These are phyloP conservation scores for Syrphus vitripennis DNA, from an alignment of 2,888 invertebrate genomes.

Conservation along the genomic window DNA sequence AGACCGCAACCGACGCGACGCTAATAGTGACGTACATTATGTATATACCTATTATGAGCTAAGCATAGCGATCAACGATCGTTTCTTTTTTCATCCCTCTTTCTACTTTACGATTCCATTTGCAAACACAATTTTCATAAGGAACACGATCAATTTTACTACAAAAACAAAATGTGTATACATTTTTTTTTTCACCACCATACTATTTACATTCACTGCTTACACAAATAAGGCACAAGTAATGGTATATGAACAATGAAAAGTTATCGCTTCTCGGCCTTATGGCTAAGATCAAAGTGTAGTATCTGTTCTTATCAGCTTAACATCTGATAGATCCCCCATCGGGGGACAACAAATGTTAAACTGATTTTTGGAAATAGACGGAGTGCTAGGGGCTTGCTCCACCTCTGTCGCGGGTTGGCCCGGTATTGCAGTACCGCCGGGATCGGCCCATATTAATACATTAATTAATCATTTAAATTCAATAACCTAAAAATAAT, in stretches of 20 bases:
- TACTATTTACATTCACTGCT: neutral
- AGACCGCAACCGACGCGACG: too few species aligned
- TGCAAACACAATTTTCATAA: neutral
- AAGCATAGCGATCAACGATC: too few species aligned
- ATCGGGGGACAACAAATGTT: slow-evolving; percentile 83
- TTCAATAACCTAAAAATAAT: too few species aligned
- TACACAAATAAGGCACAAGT: neutral
- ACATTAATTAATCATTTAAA: neutral
- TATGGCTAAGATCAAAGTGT: slow-evolving; percentile 85
- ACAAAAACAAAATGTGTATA: neutral
- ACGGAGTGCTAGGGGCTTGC: slow-evolving; percentile 85
- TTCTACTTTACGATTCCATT: neutral
- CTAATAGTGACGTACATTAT: too few species aligned
- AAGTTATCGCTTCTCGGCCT: slow-evolving; percentile 82
- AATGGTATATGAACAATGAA: fast-evolving
- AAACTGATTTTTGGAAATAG: slow-evolving; percentile 83
- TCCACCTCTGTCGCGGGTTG: slow-evolving; percentile 86
- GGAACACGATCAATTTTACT: neutral
- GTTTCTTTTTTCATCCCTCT: neutral
- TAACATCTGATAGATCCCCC: slow-evolving; percentile 86
- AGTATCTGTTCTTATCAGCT: slow-evolving; percentile 87
- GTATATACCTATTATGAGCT: too few species aligned
- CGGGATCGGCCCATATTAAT: slow-evolving; percentile 81
- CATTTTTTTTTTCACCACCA: neutral
- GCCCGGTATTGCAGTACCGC: slow-evolving; percentile 87